Evolutionary conservation across 2,888 invertebrate genomes (phyloP), one percentile per base, ranked within the genome.

Genomic region (Dicyrtomina minuta): DNA sequence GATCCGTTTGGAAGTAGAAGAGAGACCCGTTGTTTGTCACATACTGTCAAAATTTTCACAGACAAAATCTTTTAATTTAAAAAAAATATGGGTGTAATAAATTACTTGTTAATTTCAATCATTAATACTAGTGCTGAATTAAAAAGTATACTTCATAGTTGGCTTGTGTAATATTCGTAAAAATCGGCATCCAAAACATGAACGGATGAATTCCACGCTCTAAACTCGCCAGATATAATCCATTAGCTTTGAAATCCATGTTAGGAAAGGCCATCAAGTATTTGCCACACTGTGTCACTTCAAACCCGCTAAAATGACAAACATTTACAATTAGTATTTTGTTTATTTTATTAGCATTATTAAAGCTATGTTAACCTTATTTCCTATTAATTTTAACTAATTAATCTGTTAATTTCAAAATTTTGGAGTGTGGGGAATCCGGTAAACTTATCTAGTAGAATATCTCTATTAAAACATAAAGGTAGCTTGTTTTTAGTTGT

Each of bases 181-280:
- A 61, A 33, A 68, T 51, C 24, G 68, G 60, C 1, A 20, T 60
- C 68, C 68, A 68, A 6, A 60, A 33, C 61, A 68, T 60, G 27
- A 26, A 60, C n/a, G 53, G 60, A 51, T 49, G 41, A 41, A 68
- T 53, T 15, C 68, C 68, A 15, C 60, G 2, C 20, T 53, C 61
- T 15, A 68, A 41, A 17, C 41, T 49, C 1, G 51, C 22, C 39
- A 68, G 13, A 44, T 61, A 68, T 2, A 68, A 49, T 3, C 49
- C 59, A 44, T 68, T 68, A 15, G 68, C 68, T 39, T 49, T 51
- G 43, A 60, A 60, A n/a, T 55, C 68, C 22, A 49, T 27, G 8
- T 61, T 60, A 2, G 68, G 68, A 33, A 61, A 68, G 12, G 68
- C 68, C 17, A 68, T 20, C 51, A 68, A 61, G 43, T 68, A 60